Evolutionary conservation across 2,797 vertebrate species (phyloP), one percentile per base, ranked within the genome.

Genomic region (Chiroxiphia lanceolata): DNA sequence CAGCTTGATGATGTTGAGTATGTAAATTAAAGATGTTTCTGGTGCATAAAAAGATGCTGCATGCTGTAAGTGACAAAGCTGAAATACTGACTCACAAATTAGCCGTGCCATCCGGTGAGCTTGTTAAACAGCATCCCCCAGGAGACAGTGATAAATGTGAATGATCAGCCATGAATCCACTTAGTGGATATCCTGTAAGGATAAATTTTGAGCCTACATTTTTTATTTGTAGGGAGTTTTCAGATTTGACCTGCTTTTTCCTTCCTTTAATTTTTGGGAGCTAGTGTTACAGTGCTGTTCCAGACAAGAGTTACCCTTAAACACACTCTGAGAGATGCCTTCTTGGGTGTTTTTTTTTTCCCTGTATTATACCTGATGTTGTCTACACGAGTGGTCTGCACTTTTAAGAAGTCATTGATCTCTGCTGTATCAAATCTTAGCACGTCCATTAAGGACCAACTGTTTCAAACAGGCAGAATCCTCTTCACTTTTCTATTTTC

Each of bases 21-120:
- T 61, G 48, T 94, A 89, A 92, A 94, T 87, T 78, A 87, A 94
- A 95, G 89, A 80, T 93, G 77, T 91, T 96, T 44, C 70, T 90
- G 56, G 84, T 91, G 56, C 54, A 76, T 67, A 75, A 87, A 91
- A 92, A 64, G 59, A 68, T 80, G 68, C 61, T 88, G 67, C 45
- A 27, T 87, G 78, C 44, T 87, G 44, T 92, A 94, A 96, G 83
- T 61, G 71, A 76, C 61, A 89, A 65, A 87, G 87, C 48, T 74
- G 83, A 92, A 93, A 87, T 70, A 90, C 54, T 80, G 92, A 70
- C 65, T 94, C 89, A 91, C 67, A 81, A 82, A 94, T 80, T 38
- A 88, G 87, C 64, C 0, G 0, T 85, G 82, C 53, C 47, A 60
- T 91, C 89, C 33, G 0, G 68, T 77, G 68, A 90, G 54, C 74